phyloP scores from a whole-genome alignment of 2,113 vertebrate genomes.

The Amazona vittata region DNA sequence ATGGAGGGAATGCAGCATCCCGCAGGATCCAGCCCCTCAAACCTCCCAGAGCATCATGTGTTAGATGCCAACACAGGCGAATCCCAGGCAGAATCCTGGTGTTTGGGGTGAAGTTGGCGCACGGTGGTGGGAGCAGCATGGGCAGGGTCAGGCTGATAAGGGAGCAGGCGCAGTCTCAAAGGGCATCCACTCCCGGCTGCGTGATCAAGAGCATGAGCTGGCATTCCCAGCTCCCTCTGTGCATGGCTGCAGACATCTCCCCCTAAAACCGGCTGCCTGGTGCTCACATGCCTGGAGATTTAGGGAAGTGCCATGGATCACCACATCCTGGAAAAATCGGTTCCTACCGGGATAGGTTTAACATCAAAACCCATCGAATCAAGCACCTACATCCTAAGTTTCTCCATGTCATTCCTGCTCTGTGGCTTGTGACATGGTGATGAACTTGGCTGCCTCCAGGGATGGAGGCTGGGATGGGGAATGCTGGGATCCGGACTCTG shows the following conservation, averaged over 20 bases:
- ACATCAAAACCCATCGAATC: accelerated
- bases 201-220: neutral
- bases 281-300: neutral
- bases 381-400: neutral
- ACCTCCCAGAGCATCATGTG: accelerated
- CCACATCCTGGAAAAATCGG: neutral
- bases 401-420: neutral
- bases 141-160: neutral
- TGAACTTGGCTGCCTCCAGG: neutral
- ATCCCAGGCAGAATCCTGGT: accelerated
- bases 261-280: neutral
- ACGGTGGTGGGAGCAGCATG: neutral
- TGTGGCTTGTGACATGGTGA: accelerated
- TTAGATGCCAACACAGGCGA: neutral
- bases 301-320: neutral
- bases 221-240: neutral
- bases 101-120: neutral
- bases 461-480: neutral
- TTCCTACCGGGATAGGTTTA: neutral
- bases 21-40: accelerated
- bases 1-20: neutral
- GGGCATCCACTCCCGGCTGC: neutral
- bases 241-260: accelerated
- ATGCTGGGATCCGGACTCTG: neutral
- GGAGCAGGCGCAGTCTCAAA: neutral